Conservation (phyloP, 2,888 invertebrate genomes). For the Cyrtodaria siliqua region DNA sequence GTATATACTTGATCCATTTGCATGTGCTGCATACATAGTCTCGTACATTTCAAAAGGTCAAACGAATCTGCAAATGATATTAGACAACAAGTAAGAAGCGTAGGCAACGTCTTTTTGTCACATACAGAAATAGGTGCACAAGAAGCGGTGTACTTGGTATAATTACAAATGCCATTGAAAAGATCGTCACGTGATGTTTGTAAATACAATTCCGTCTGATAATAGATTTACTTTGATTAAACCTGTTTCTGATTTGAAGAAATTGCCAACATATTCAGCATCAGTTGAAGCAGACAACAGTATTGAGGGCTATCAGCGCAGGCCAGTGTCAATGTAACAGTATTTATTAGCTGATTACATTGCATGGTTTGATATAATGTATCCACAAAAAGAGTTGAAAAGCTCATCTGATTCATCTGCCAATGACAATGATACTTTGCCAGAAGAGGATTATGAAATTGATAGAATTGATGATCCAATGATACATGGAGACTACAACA, state of each 20-base stretch:
- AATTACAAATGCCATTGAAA: slow-evolving; percentile 54
- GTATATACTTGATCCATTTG: slow-evolving; percentile 49
- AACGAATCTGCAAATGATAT: slow-evolving; percentile 27
- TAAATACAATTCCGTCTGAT: slow-evolving; percentile 32
- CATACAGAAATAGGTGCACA: slow-evolving; percentile 55
- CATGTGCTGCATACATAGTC: slow-evolving; percentile 14
- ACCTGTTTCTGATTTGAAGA: slow-evolving; percentile 18
- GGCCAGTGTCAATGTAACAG: too few relatives aligned
- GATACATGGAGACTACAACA: too few relatives aligned
- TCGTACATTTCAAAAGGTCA: slow-evolving; percentile 17
- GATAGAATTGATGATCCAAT: not conserved
- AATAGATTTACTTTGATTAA: slow-evolving; percentile 46
- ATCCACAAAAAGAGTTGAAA: not conserved
- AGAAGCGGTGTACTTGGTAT: slow-evolving; percentile 59
- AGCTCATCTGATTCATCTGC: not conserved
- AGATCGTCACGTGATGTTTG: slow-evolving; percentile 37
- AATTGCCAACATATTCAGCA: slow-evolving; percentile 42
- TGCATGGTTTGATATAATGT: slow-evolving; percentile 1
- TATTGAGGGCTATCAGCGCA: slow-evolving; percentile 6
- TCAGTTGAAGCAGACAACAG: slow-evolving; percentile 29
- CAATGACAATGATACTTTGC: not conserved
- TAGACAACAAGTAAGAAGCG: slow-evolving; percentile 47
- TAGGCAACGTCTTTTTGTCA: slow-evolving; percentile 52
- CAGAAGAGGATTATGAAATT: not conserved
- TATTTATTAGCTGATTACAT: slow-evolving; percentile 40